Conservation (phyloP, 1,140 invertebrate species). For the Camponotus floridanus region DNA sequence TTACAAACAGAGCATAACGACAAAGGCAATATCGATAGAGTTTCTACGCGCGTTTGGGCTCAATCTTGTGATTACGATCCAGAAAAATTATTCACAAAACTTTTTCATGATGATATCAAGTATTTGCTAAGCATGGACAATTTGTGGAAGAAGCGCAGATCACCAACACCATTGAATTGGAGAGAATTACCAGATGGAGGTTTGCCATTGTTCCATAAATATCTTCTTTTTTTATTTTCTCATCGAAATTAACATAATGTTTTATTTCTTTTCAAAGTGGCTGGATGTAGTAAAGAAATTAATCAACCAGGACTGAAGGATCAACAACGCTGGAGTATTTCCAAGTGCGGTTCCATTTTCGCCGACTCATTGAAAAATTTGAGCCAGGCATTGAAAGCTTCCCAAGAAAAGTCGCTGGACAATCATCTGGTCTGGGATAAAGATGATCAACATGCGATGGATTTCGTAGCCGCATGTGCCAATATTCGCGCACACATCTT, state of each 20-base stretch:
- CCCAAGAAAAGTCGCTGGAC: slow-evolving; percentile 85
- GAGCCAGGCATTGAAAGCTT: slow-evolving; percentile 88
- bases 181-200: slow-evolving; percentile 89
- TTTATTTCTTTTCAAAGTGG: slow-evolving; percentile 80
- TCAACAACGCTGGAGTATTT: slow-evolving; percentile 93
- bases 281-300: slow-evolving; percentile 84
- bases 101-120: slow-evolving; percentile 98
- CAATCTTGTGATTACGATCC: slow-evolving; percentile 94
- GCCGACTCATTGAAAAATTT: slow-evolving; percentile 90
- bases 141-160: slow-evolving; percentile 94
- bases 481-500: slow-evolving; percentile 98
- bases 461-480: slow-evolving; percentile 98
- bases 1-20: slow-evolving; percentile 84
- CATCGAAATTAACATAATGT: not conserved
- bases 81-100: slow-evolving; percentile 93
- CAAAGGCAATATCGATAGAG: slow-evolving; percentile 91
- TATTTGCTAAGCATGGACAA: slow-evolving; percentile 98
- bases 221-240: not conserved
- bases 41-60: slow-evolving; percentile 97
- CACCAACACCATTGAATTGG: slow-evolving; percentile 94
- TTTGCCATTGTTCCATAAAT: slow-evolving; percentile 54
- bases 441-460: slow-evolving; percentile 97
- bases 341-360: slow-evolving; percentile 93
- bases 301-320: slow-evolving; percentile 87
- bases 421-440: slow-evolving; percentile 98